phyloP scores from a whole-genome alignment of 2,888 invertebrate genomes.

The Camponotus fellah region DNA sequence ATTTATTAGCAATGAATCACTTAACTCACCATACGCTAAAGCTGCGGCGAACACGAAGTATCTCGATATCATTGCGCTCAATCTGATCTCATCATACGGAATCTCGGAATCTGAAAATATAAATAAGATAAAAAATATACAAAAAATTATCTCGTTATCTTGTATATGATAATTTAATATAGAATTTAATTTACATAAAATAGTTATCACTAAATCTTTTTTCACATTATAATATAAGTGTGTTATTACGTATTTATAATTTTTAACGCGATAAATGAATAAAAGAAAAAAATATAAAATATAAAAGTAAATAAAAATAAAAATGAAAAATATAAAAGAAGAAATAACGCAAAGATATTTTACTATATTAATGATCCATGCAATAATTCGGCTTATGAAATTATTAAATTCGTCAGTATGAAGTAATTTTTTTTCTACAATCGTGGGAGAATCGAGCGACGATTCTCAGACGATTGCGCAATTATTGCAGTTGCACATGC shows the following conservation, averaged over 20 bases:
- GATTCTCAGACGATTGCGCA: conserved; percentile 23
- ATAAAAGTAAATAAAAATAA: not conserved
- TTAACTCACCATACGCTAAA: conserved; percentile 78
- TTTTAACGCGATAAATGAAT: not conserved
- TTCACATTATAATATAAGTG: not conserved
- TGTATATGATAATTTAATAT: not conserved
- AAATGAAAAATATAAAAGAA: not conserved
- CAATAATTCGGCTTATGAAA: not conserved
- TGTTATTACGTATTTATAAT: not conserved
- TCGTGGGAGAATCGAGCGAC: conserved; percentile 21
- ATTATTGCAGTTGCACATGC: conserved; percentile 40
- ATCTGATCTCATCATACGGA: conserved; percentile 81
- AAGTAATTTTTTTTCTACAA: not conserved
- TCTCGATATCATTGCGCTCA: conserved; percentile 80
- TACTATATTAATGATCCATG: not conserved
- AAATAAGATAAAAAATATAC: not conserved
- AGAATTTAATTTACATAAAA: not conserved
- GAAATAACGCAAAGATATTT: not conserved
- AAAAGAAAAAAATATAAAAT: not conserved
- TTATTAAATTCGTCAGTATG: not conserved
- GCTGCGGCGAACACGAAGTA: conserved; percentile 76
- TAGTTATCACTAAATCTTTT: not conserved
- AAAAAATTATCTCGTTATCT: not conserved
- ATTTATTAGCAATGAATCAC: conserved; percentile 33
- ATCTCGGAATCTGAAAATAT: conserved; percentile 78